Evolutionary conservation across 2,888 invertebrate species (phyloP).

Genomic region (Andrena dorsata): DNA sequence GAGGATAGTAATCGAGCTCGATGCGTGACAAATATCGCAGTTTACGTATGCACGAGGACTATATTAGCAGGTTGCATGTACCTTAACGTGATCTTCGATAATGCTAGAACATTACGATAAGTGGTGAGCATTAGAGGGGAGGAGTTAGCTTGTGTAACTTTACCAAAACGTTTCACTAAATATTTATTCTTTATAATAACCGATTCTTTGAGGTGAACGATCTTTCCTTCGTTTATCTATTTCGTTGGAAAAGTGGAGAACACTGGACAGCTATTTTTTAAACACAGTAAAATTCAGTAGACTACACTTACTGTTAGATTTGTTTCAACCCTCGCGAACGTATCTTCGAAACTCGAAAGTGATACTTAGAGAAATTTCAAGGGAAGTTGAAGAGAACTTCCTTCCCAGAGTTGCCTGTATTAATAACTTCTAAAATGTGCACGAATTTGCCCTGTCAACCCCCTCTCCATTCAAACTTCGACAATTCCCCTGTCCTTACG

Average conservation of each 20-base stretch:
- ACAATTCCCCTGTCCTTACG: constrained; percentile 26
- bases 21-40: constrained; percentile 29
- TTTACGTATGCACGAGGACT: not conserved
- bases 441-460: constrained; percentile 24
- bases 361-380: not conserved
- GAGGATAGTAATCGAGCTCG: constrained; percentile 12
- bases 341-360: not conserved
- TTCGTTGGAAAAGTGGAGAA: too few species aligned
- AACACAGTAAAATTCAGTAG: too few species aligned
- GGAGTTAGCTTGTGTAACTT: too few species aligned
- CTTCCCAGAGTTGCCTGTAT: not conserved
- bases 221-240: too few species aligned
- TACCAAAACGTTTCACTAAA: too few species aligned
- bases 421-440: constrained; percentile 35
- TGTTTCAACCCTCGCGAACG: not conserved
- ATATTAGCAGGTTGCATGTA: constrained; percentile 19
- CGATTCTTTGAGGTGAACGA: too few species aligned
- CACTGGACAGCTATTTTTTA: too few species aligned
- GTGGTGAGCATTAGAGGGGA: not conserved
- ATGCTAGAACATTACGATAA: not conserved
- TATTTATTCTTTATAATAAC: too few species aligned
- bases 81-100: constrained; percentile 14
- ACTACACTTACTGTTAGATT: too few species aligned
- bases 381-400: not conserved
- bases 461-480: constrained; percentile 36